Percentiles rank a stretch among this genome's conserved stretches.
phyloP scores from a whole-genome alignment of 2,113 vertebrate genomes.

The Megaceryle maxima region DNA sequence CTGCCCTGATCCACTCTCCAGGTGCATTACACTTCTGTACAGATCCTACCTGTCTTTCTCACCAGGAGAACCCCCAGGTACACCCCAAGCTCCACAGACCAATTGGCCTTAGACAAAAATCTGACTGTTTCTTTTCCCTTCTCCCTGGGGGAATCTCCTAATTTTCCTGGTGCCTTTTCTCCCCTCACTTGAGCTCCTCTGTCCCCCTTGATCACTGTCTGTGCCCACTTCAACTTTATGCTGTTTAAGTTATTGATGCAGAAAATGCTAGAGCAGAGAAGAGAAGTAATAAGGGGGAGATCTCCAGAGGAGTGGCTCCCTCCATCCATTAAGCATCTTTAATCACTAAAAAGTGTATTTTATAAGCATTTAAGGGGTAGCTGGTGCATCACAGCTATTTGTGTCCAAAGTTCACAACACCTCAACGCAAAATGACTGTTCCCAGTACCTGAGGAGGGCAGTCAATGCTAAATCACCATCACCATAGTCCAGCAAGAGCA shows the following conservation, averaged over 20 bases:
- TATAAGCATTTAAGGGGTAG: accelerated
- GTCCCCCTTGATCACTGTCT: neutral
- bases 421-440: neutral
- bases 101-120: neutral
- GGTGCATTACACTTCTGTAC: neutral
- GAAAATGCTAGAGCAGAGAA: accelerated
- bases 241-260: neutral
- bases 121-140: neutral
- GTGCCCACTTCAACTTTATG: neutral
- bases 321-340: neutral
- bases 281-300: neutral
- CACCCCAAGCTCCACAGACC: neutral
- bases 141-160: neutral
- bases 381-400: neutral
- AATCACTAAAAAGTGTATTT: neutral
- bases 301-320: neutral
- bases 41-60: neutral
- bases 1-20: neutral
- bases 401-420: neutral
- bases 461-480: neutral
- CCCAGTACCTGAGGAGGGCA: neutral
- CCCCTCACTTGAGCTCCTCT: neutral
- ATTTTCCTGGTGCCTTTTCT: neutral
- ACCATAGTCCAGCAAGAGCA: neutral
- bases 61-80: neutral